phyloP scores from a whole-genome alignment of 2,888 invertebrate genomes.

The Aphidius colemani region DNA sequence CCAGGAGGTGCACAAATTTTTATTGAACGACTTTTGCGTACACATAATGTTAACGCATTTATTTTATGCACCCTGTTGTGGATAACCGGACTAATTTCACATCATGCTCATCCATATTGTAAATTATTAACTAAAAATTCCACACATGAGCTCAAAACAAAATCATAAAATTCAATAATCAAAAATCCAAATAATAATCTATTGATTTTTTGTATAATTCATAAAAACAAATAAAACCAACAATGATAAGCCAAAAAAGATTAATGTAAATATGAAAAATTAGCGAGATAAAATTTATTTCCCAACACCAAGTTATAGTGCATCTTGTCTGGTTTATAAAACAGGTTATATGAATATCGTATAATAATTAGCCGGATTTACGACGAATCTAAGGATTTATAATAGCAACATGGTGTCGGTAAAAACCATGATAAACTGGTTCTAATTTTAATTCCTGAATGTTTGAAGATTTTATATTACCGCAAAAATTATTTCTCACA shows the following conservation, averaged over 20 bases:
- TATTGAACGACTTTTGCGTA: slow-evolving; percentile 4
- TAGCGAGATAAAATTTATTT: slow-evolving; percentile 12
- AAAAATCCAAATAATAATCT: not conserved
- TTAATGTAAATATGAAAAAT: slow-evolving; percentile 8
- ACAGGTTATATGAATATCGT: slow-evolving; percentile 38
- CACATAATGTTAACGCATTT: not conserved
- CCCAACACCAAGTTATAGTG: not conserved
- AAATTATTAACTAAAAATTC: no score
- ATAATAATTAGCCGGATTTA: slow-evolving; percentile 39
- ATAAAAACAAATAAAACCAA: not conserved
- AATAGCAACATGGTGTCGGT: slow-evolving; percentile 26
- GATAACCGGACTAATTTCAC: slow-evolving; percentile 24
- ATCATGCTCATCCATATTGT: not conserved
- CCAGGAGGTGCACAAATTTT: slow-evolving; percentile 30
- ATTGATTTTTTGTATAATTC: not conserved
- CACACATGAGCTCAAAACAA: not conserved
- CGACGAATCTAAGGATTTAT: slow-evolving; percentile 39
- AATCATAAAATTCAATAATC: not conserved
- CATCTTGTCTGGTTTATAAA: slow-evolving; percentile 17
- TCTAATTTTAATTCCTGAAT: slow-evolving; percentile 30
- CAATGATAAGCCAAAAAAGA: not conserved
- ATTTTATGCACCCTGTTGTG: slow-evolving; percentile 32
- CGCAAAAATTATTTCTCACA: slow-evolving; percentile 16
- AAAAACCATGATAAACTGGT: slow-evolving; percentile 34
- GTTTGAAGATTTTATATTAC: slow-evolving; percentile 4